Conservation (phyloP, 2,797 vertebrate genomes). For the Myotis pilosus region DNA sequence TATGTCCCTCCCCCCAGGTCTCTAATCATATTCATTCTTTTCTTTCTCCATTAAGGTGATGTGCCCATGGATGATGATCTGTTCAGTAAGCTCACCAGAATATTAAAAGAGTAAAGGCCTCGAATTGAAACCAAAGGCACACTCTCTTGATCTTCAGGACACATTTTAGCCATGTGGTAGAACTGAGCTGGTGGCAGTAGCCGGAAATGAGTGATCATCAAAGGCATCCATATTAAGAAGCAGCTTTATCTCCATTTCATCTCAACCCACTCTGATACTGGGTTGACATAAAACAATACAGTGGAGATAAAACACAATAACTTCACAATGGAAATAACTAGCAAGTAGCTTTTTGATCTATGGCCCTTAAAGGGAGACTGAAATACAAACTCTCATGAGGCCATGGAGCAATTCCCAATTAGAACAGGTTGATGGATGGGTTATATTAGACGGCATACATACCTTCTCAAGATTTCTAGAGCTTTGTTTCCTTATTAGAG, state of each 20-base stretch:
- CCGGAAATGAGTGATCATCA: background rate
- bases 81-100: background rate
- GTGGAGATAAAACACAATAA: background rate
- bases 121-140: too few relatives aligned
- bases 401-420: background rate
- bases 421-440: background rate
- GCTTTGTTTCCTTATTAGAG: background rate
- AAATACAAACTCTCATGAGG: background rate
- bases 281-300: background rate
- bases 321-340: background rate
- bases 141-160: background rate
- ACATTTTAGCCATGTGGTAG: background rate
- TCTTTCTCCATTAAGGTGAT: background rate
- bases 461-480: background rate
- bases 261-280: background rate
- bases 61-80: background rate
- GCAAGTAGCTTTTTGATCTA: background rate
- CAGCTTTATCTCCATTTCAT: background rate
- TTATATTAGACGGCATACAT: background rate
- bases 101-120: background rate
- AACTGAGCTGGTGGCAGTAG: too few relatives aligned
- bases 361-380: background rate
- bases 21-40: background rate
- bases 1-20: background rate
- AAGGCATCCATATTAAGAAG: rapidly evolving